phyloP scores from a whole-genome alignment of 2,113 vertebrate genomes.

The Ceratotherium simum region DNA sequence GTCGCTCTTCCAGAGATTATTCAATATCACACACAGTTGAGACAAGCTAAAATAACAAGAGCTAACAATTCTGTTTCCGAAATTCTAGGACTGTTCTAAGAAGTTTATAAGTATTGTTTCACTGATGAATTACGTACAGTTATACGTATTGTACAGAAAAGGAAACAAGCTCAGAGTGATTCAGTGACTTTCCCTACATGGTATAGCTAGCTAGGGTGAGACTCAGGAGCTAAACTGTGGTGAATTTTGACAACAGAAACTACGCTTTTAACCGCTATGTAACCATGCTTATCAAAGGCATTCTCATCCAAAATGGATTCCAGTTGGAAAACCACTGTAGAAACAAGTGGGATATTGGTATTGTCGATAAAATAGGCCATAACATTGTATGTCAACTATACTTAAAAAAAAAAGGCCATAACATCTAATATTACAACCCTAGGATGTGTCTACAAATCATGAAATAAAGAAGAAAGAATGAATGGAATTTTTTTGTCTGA shows the following conservation, averaged over 20 bases:
- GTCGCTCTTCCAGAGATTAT: neutral
- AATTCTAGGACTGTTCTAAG: neutral
- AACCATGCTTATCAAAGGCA: neutral
- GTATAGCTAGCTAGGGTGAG: neutral
- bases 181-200: neutral
- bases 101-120: constrained; percentile 24
- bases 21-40: neutral
- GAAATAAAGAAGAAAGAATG: neutral
- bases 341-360: neutral
- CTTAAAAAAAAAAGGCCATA: neutral
- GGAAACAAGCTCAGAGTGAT: neutral
- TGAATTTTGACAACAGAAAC: neutral
- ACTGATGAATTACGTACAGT: neutral
- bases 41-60: neutral
- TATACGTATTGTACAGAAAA: neutral
- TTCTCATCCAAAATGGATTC: neutral
- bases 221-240: neutral
- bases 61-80: neutral
- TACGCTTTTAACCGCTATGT: neutral
- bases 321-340: neutral
- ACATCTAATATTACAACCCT: neutral
- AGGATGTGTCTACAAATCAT: neutral
- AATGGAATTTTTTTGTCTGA: neutral
- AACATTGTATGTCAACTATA: too few relatives aligned
- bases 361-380: neutral